Percentiles rank a stretch among this genome's conserved stretches.
Conservation (phyloP, 1,140 invertebrate species). For the Cherax quadricarinatus region DNA sequence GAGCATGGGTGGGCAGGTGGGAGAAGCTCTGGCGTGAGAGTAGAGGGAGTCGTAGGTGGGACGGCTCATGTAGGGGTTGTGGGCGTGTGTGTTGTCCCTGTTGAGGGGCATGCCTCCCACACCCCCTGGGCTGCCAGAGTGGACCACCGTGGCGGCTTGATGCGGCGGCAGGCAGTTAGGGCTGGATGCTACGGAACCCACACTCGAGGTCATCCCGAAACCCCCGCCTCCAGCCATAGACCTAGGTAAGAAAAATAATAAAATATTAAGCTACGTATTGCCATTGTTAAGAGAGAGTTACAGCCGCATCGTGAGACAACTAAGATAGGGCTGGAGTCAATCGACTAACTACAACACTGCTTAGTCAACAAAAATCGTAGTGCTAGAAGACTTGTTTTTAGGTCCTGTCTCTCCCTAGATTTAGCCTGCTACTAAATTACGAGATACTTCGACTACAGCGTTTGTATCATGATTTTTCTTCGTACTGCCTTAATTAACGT, state of each 20-base stretch:
- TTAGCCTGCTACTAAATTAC: too few relatives aligned
- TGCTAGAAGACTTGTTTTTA: too few relatives aligned
- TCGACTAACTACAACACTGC: too few relatives aligned
- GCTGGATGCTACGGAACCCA: constrained; percentile 48
- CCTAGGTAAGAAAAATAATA: not conserved
- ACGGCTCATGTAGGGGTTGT: constrained; percentile 68
- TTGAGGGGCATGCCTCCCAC: constrained; percentile 9
- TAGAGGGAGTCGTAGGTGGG: constrained; percentile 64
- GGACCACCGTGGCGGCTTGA: constrained; percentile 19
- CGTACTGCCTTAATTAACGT: too few relatives aligned
- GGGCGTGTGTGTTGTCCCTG: constrained; percentile 53
- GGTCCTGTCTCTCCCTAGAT: too few relatives aligned
- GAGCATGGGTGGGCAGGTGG: constrained; percentile 64
- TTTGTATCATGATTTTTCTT: too few relatives aligned
- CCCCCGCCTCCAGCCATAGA: constrained; percentile 45
- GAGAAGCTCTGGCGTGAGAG: constrained; percentile 65
- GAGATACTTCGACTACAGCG: too few relatives aligned
- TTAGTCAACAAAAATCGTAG: too few relatives aligned
- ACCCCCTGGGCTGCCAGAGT: not conserved
- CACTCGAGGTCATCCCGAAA: constrained; percentile 47
- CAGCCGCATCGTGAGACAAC: too few relatives aligned
- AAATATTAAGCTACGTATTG: not conserved
- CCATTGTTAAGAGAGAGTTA: not conserved
- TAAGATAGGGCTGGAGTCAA: too few relatives aligned
- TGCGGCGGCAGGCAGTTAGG: constrained; percentile 50